Evolutionary conservation across 2,888 invertebrate genomes (phyloP), one percentile per base, ranked within the genome.

Genomic region (Caenorhabditis sp.): DNA sequence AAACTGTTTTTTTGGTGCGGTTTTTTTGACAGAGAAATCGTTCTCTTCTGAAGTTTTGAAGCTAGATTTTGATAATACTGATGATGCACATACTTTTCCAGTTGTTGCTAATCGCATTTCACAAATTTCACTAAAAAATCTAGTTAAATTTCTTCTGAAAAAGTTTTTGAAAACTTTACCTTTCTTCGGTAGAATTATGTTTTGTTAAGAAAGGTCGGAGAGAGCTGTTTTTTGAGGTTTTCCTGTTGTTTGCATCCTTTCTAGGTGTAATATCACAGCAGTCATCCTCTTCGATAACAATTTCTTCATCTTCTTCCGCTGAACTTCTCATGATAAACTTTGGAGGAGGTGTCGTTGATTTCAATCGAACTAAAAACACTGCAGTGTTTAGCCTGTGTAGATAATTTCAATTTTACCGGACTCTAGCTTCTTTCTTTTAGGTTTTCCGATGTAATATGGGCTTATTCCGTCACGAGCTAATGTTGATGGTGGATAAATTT

Each of bases 401-500:
- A 24, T n/a, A 37, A 37, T 37, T 37, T 10, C 14, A 37, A 37
- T 37, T 37, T 10, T 37, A 43, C 14, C 43, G 14, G 43, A 21
- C 3, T 23, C 53, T 12, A 53, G 5, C 12, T 53, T 21, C 21
- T 2, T 49, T n/a, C 14, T 27, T 27, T 37, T 74, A 69, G 68
- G 66, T 62, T 74, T 74, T 14, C 74, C 74, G 49, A 74, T 66
- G 36, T 66, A 74, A 19, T 66, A 74, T 1, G 74, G 74, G 36
- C 74, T 74, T 3, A 68, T 50, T 19, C 74, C 74, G 23, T 74
- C 63, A 0, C 63, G 49, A 31, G 69, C 69, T n/a, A 74, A 54
- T 1, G 69, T 62, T 53, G 69, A 60, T 26, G 69, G 74, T 49
- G 74, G 74, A 21, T 74, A 74, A 5, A 54, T 58, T 4, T 65